phyloP scores from a whole-genome alignment of 1,140 invertebrate genomes.

The Sycophaga agraensis region DNA sequence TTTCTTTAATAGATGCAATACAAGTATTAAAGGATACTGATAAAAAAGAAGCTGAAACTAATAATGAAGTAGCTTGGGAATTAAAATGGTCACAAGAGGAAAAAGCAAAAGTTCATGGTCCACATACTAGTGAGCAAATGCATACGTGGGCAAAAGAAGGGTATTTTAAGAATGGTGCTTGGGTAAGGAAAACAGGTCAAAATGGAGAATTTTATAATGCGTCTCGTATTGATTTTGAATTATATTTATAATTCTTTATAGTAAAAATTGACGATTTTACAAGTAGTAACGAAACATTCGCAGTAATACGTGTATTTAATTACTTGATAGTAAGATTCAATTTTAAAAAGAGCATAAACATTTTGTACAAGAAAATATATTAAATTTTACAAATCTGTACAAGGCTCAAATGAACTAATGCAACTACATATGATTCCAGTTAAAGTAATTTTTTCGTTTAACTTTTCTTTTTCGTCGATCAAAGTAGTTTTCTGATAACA shows the following conservation, averaged over 20 bases:
- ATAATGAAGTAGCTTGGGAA: constrained; percentile 77
- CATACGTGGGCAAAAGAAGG: constrained; percentile 81
- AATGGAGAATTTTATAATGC: constrained; percentile 82
- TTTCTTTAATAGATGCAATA: background rate
- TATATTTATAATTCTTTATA: constrained; percentile 64
- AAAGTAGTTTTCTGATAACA: constrained; percentile 10
- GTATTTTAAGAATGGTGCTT: constrained; percentile 83
- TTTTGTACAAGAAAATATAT: background rate
- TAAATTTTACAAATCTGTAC: background rate
- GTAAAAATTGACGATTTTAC: background rate
- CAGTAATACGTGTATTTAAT: background rate
- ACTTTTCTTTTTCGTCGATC: constrained; percentile 17
- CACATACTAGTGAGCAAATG: constrained; percentile 85
- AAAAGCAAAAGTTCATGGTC: constrained; percentile 78
- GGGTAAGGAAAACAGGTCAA: constrained; percentile 78
- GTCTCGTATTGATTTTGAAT: constrained; percentile 89
- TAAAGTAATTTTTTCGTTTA: background rate
- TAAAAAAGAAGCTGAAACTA: constrained; percentile 40
- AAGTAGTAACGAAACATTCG: background rate
- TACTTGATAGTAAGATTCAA: background rate
- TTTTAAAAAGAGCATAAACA: background rate
- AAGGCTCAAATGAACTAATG: background rate
- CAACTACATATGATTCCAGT: background rate
- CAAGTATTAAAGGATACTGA: constrained; percentile 29
- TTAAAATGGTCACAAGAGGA: constrained; percentile 85